Percentiles rank a stretch among this genome's conserved stretches.
phyloP scores from a whole-genome alignment of 2,113 vertebrate species.

The Myodes glareolus region DNA sequence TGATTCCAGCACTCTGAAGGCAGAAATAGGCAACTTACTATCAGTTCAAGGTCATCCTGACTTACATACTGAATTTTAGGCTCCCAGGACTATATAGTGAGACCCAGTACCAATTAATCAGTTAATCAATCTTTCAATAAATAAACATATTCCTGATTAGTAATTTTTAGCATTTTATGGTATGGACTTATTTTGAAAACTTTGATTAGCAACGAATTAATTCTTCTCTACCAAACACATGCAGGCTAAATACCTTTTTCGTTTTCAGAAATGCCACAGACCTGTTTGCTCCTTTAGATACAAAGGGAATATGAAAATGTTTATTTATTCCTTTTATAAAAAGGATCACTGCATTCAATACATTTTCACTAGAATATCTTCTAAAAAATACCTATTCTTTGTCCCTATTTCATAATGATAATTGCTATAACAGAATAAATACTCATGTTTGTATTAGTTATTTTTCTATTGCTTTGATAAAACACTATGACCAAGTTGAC shows the following conservation, averaged over 20 bases:
- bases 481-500: background rate
- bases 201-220: slow-evolving; percentile 35
- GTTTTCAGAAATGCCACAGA: background rate
- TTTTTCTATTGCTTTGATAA: background rate
- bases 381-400: background rate
- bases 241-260: background rate
- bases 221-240: background rate
- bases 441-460: background rate
- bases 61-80: background rate
- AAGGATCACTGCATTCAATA: background rate
- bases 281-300: background rate
- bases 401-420: background rate
- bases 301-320: background rate
- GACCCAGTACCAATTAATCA: background rate
- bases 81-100: background rate
- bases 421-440: background rate
- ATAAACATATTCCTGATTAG: background rate
- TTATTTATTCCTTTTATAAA: background rate
- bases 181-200: background rate
- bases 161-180: background rate
- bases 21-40: background rate
- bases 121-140: background rate
- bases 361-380: background rate
- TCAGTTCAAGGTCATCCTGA: background rate
- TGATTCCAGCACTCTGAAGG: background rate